Base-by-base conservation (phyloP, 2,797 vertebrate species). In the Neosilurus hyrtlii region DNA sequence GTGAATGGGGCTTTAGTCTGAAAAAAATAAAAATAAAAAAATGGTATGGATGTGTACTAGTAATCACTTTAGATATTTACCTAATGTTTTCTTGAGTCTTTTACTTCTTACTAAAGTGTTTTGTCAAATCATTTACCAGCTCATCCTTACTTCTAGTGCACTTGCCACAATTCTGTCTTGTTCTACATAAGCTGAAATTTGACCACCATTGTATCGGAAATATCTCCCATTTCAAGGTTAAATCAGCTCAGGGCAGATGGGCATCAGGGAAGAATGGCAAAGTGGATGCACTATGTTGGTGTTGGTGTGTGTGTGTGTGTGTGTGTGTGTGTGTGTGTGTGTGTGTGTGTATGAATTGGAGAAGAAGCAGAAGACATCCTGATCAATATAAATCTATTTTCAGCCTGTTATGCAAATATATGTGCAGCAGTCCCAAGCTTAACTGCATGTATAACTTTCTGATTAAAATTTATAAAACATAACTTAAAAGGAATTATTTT, bases 191-290 rank as follows among this genome's bases (percentile, higher is more conserved):
- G 71, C 80, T 86, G 74, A 84, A 82, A 87, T 63, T 78, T 81
- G 63, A 79, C 75, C 87, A 89, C 91, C 88, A 91, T 91, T 87
- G 82, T 91, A 92, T 92, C 85, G 91, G 92, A 92, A 94, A 94
- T 83, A 83, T 88, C 89, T 94, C 92, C 85, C 74, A 82, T 95
- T 95, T 95, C 94, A 94, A 95, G 95, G 96, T 96, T 96, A 95
- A 90, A 91, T 85, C 89, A 93, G 86, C 79, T 15, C 86, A 89
- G 74, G 87, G 84, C 86, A 20, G 49, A 80, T 82, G 54, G 26
- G 24, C 71, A 51, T 57, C 51, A 86, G 84, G 87, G 83, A 62
- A 54, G 83, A 43, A 79, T 63, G 73, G 83, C 76, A 87, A 74
- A 77, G 79, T 86, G 77, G 88, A 89, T 90, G 81, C 72, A 81